Percentiles rank a stretch among this genome's conserved stretches.
Conservation (phyloP, 2,113 vertebrate species). For the Hystrix cristata region DNA sequence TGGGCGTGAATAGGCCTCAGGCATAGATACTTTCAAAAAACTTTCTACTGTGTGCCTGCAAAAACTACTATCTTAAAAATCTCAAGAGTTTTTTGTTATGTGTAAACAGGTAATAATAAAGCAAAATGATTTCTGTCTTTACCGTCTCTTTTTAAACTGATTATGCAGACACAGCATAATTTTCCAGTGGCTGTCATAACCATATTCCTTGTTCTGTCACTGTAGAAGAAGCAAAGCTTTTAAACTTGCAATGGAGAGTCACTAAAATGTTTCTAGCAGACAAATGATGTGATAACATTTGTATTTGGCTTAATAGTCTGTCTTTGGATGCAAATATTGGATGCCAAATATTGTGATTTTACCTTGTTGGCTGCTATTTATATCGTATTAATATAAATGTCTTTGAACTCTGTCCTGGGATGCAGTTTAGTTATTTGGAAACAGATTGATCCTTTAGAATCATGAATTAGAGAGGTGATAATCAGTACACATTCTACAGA, state of each 20-base stretch:
- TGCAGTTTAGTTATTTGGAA: not conserved
- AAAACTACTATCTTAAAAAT: not conserved
- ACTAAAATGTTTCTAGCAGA: conserved; percentile 22
- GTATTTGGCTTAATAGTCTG: not conserved
- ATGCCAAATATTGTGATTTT: not conserved
- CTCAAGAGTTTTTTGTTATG: conserved; percentile 51
- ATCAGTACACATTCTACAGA: not conserved
- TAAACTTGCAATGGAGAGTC: not conserved
- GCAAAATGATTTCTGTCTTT: not conserved
- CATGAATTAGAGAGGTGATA: not conserved
- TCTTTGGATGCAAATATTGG: not conserved
- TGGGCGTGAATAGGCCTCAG: not conserved
- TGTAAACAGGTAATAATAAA: conserved; percentile 35
- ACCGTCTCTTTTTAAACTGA: not conserved
- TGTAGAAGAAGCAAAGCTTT: conserved; percentile 39
- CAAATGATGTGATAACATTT: not conserved
- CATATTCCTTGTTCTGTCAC: not conserved
- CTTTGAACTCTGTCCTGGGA: not conserved
- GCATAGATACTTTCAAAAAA: not conserved
- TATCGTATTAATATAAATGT: not conserved
- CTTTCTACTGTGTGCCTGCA: not conserved
- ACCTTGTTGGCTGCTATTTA: not conserved
- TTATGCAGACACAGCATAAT: no score
- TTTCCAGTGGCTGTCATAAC: not conserved
- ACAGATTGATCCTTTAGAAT: not conserved